Conservation (phyloP, 2,888 invertebrate genomes). For the Chirona hameri region DNA sequence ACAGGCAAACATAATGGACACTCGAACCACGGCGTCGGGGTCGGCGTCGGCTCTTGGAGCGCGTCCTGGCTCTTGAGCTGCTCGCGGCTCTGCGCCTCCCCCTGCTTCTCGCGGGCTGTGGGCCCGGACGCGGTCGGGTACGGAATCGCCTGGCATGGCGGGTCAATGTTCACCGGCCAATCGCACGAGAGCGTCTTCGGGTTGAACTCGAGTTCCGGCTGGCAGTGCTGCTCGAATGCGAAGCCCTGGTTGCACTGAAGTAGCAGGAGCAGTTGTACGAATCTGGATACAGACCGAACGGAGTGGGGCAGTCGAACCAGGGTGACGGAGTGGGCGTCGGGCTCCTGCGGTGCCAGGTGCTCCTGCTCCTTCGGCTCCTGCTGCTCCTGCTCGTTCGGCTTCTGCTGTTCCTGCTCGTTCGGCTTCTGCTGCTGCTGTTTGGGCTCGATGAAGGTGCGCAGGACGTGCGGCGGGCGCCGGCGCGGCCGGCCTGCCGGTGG, state of each 20-base stretch:
- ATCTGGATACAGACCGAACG: constrained; percentile 8
- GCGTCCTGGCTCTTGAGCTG: too few relatives aligned
- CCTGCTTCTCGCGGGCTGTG: too few relatives aligned
- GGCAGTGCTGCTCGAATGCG: background rate
- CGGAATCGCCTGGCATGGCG: background rate
- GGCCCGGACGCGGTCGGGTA: background rate
- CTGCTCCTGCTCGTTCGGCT: background rate
- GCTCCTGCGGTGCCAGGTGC: too few relatives aligned
- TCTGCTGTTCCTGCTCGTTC: too few relatives aligned
- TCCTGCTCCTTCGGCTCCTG: too few relatives aligned
- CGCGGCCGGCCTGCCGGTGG: too few relatives aligned
- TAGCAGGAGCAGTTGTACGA: background rate
- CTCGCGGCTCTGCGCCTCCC: too few relatives aligned
- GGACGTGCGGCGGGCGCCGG: too few relatives aligned
- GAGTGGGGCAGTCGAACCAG: background rate
- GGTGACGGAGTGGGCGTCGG: background rate
- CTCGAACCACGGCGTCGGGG: background rate
- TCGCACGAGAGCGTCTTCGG: background rate
- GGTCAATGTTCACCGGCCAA: background rate
- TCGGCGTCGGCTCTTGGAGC: background rate
- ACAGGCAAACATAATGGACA: background rate
- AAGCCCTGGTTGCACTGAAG: background rate
- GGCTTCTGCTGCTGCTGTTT: too few relatives aligned
- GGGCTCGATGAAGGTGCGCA: too few relatives aligned
- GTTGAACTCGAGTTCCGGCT: background rate